Evolutionary conservation across 35 echinoderm and acorn worm species (phyloP).

Genomic region (Hemicentrotus pulcherrimus): DNA sequence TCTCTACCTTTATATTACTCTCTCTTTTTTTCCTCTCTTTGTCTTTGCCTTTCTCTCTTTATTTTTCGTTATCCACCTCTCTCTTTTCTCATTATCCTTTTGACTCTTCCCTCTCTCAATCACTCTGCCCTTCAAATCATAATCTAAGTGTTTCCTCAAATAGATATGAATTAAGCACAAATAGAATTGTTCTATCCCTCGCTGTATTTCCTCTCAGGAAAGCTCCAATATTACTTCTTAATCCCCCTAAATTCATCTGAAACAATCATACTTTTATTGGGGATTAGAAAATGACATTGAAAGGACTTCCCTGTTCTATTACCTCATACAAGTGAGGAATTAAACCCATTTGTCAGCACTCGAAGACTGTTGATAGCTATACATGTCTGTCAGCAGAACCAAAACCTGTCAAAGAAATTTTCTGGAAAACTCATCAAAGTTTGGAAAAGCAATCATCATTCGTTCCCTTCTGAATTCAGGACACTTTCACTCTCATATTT

Average conservation of each 20-base stretch:
- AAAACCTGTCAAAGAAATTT: slow-evolving; percentile 1
- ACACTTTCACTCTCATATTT: background rate
- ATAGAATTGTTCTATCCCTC: background rate
- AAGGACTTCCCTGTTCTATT: background rate
- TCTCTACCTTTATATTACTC: no score
- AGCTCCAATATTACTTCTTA: background rate
- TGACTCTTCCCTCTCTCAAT: background rate
- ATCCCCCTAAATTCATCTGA: background rate
- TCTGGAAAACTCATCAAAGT: background rate
- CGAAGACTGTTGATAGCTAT: background rate
- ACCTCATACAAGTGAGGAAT: background rate
- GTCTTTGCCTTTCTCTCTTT: no score
- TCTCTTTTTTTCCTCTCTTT: no score
- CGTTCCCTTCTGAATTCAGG: background rate
- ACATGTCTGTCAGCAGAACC: background rate
- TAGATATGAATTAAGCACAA: background rate
- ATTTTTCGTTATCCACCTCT: no score
- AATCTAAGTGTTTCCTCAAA: background rate
- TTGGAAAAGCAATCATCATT: slow-evolving; percentile 17
- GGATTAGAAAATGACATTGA: background rate
- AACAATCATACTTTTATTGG: background rate
- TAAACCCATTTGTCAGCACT: background rate
- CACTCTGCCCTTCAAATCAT: background rate
- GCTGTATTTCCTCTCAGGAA: background rate
- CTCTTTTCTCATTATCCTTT: no score